These are phyloP conservation scores for Zoanthus solanderi DNA, from an alignment of 92 coral and sea anemone genomes.

Conservation along the genomic window DNA sequence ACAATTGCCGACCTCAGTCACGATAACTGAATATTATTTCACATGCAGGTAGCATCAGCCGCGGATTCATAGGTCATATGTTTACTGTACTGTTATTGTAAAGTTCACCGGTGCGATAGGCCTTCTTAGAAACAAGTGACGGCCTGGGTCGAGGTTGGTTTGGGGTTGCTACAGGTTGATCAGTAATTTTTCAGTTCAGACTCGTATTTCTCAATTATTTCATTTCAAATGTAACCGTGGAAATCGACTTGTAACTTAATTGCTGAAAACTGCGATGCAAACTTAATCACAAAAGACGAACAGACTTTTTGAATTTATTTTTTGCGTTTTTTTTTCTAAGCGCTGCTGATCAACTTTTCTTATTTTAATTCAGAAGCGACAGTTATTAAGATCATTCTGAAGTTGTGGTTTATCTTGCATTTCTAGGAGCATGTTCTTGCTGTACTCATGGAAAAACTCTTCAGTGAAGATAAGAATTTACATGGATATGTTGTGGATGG, in stretches of 20 bases:
- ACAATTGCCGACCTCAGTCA: no score
- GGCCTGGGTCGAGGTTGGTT: neutral
- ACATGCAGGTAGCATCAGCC: no score
- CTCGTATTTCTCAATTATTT: neutral
- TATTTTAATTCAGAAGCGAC: no score
- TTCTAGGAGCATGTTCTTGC: conserved; percentile 71
- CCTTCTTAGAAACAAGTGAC: neutral
- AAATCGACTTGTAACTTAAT: neutral
- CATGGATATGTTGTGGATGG: conserved; percentile 90
- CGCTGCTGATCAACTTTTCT: no score
- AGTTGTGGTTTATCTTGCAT: neutral
- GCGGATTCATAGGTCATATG: no score
- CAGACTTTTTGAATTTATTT: neutral
- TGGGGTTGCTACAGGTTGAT: neutral
- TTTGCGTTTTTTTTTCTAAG: no score
- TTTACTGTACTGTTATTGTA: neutral
- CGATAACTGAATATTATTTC: no score
- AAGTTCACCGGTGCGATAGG: neutral
- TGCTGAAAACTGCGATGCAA: neutral
- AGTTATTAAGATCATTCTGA: neutral
- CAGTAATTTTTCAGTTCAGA: neutral
- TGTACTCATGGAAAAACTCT: conserved; percentile 71
- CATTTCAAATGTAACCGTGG: neutral
- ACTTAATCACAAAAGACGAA: neutral
- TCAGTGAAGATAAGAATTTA: conserved; percentile 79